Base-by-base conservation (phyloP, 1,140 invertebrate species). In the Anadara kagoshimensis region DNA sequence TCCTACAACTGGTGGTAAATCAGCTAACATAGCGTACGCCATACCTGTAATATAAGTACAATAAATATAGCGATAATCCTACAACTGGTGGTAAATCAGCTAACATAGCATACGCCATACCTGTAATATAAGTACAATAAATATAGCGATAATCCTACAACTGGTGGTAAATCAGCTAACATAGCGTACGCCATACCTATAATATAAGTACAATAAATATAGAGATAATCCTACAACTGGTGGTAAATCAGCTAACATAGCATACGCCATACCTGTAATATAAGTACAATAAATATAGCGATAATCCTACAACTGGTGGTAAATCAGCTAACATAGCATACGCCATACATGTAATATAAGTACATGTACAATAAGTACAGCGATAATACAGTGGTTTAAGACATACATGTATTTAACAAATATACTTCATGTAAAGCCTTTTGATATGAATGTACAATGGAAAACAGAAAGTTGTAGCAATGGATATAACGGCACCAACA, bases 121-220 rank as follows among this genome's bases (percentile, higher is more conserved):
- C 89, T 89, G 75, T 12, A 81, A 73, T 7, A 36, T n/a, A 36
- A 36, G 29, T 36, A 36, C 29, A 36, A 36, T n/a, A n/a, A n/a
- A n/a, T n/a, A n/a, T n/a, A n/a, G n/a, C n/a, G n/a, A 90, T 0
- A 90, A 80, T n/a, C 90, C 89, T 58, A 86, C 85, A 26, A 89
- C 83, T 47, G 89, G 88, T 0, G 86, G 86, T 11, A 90, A 73
- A 57, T 84, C 83, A 43, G 86, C 86, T 58, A 90, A 77, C 78
- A 90, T 81, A 2, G 87, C 82, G 70, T 90, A 90, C 0, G 88
- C 89, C 84, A 90, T 87, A 26, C 89, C 89, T 89, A 74, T 11
- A 81, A 73, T n/a, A n/a, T n/a, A n/a, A n/a, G n/a, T n/a, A n/a
- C n/a, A n/a, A n/a, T n/a, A n/a, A n/a, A n/a, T n/a, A n/a, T n/a